These are phyloP conservation scores for Linyphia triangularis DNA, from an alignment of 2,888 invertebrate species.

Conservation along the genomic window DNA sequence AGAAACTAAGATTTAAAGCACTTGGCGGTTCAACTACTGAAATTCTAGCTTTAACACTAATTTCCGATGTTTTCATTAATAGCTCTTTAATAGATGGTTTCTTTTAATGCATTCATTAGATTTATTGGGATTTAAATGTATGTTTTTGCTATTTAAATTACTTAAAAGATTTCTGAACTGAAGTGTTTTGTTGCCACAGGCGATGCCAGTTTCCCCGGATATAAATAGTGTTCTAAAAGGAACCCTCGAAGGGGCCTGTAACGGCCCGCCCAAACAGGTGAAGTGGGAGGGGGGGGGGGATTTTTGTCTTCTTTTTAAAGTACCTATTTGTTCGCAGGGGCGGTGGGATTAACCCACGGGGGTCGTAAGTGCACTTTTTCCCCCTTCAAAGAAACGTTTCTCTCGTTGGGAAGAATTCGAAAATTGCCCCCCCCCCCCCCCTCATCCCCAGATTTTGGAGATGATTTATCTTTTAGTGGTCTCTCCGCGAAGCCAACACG, in stretches of 20 bases:
- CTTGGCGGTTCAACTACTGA: no score
- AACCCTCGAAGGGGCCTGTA: neutral
- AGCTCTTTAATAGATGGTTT: no score
- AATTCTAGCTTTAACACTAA: no score
- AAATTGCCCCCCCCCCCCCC: neutral
- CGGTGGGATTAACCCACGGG: neutral
- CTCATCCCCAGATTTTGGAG: neutral
- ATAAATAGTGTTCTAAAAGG: neutral
- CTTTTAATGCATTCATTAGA: no score
- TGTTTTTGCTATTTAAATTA: neutral
- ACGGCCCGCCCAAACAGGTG: neutral
- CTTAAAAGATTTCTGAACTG: neutral
- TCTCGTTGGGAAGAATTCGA: neutral
- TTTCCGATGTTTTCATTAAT: no score
- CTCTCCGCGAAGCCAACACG: neutral
- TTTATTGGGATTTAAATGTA: no score
- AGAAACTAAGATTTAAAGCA: no score
- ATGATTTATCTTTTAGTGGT: neutral
- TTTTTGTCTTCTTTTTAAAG: conserved; percentile 1
- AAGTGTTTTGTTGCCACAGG: neutral
- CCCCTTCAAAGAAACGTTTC: neutral
- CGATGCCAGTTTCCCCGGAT: neutral
- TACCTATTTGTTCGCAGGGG: neutral
- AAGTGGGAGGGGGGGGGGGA: neutral
- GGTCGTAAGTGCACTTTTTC: neutral